Evolutionary conservation across 2,113 vertebrate species (phyloP).

Genomic region (Trochalopteron elliotii): DNA sequence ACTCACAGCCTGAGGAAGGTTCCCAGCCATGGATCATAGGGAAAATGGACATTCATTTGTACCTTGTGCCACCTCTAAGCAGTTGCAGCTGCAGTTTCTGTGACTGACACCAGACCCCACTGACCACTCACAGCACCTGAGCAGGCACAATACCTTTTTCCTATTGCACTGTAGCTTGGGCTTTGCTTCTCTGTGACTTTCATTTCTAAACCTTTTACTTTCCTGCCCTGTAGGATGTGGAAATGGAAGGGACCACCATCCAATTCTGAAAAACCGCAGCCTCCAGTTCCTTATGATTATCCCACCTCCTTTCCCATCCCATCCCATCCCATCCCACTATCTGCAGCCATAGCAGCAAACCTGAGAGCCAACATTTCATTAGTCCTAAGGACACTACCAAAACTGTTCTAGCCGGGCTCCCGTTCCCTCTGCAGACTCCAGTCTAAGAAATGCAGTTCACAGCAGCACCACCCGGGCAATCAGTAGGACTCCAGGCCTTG

Average conservation of each 20-base stretch:
- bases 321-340: neutral
- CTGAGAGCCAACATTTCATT: neutral
- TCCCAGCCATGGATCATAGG: rapidly evolving
- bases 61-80: neutral
- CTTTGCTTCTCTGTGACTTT: neutral
- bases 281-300: neutral
- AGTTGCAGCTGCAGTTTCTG: neutral
- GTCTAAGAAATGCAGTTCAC: neutral
- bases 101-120: neutral
- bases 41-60: neutral
- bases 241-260: neutral
- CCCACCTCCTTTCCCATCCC: neutral
- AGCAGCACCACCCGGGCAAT: neutral
- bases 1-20: neutral
- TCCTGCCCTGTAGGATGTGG: neutral
- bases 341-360: neutral
- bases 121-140: rapidly evolving
- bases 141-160: neutral
- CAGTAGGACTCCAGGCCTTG: neutral
- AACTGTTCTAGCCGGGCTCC: neutral
- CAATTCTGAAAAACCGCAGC: neutral
- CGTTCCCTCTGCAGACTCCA: neutral
- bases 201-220: neutral
- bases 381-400: neutral
- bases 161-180: neutral